Evolutionary conservation across 2,888 invertebrate species (phyloP).

Genomic region (Leucozona laternaria): DNA sequence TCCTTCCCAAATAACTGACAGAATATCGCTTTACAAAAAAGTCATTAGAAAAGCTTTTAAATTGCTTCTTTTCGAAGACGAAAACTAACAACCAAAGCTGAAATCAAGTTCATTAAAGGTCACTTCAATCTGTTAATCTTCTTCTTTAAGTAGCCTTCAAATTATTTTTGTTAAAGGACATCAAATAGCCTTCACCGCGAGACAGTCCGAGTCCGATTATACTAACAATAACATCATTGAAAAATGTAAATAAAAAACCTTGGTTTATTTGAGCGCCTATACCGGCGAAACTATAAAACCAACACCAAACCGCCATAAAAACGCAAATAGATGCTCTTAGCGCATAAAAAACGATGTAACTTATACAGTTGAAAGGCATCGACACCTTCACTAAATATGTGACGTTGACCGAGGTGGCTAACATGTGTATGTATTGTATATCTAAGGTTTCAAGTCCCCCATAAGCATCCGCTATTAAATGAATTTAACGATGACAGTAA

Average conservation of each 20-base stretch:
- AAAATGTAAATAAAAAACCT: constrained; percentile 58
- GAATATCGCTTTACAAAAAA: constrained; percentile 8
- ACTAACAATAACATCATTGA: constrained; percentile 45
- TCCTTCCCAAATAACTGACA: constrained; percentile 39
- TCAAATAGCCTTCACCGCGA: constrained; percentile 15
- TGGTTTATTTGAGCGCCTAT: constrained; percentile 67
- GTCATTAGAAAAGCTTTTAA: constrained; percentile 49
- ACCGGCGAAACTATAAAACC: constrained; percentile 65
- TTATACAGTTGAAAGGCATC: constrained; percentile 57
- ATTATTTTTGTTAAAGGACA: constrained; percentile 29
- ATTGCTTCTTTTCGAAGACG: constrained; percentile 31
- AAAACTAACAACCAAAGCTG: background rate
- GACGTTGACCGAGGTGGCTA: background rate
- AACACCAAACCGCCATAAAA: constrained; percentile 73
- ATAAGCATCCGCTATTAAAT: constrained; percentile 58
- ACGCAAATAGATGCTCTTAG: constrained; percentile 70
- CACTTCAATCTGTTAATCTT: constrained; percentile 49
- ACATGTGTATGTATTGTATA: background rate
- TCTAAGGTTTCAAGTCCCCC: constrained; percentile 7
- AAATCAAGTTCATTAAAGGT: constrained; percentile 37
- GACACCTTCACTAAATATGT: constrained; percentile 23
- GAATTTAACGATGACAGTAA: constrained; percentile 62
- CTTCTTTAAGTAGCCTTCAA: constrained; percentile 17
- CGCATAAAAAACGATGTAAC: constrained; percentile 71
- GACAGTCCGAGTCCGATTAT: constrained; percentile 48